phyloP scores from a whole-genome alignment of 2,888 invertebrate species.

The Hypena proboscidalis region DNA sequence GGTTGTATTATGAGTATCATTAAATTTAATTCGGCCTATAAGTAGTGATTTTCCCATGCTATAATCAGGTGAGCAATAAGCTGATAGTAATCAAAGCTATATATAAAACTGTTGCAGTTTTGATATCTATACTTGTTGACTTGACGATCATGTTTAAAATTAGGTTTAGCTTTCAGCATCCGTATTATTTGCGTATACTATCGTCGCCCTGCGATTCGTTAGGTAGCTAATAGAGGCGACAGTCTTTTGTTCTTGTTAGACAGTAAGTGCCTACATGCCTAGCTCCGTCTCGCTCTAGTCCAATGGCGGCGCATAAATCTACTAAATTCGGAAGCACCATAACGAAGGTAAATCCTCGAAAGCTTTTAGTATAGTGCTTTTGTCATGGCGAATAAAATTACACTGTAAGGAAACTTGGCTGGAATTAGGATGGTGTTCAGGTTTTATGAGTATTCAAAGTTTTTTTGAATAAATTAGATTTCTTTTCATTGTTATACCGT shows the following conservation, averaged over 20 bases:
- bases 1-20: no score
- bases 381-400: conserved; percentile 34
- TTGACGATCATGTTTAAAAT: no score
- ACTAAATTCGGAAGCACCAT: conserved; percentile 37
- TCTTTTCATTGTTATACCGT: no score
- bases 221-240: conserved; percentile 75
- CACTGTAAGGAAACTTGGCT: conserved; percentile 29
- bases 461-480: no score
- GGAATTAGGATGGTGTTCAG: conserved; percentile 7
- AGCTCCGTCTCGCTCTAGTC: conserved; percentile 51
- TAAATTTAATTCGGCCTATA: no score
- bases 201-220: conserved; percentile 56
- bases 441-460: no score
- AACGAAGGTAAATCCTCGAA: conserved; percentile 43
- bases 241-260: conserved; percentile 76
- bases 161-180: not conserved
- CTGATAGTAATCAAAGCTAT: no score
- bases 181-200: conserved; percentile 51
- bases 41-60: no score
- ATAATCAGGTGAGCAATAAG: no score
- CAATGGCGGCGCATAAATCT: conserved; percentile 51
- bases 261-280: conserved; percentile 58
- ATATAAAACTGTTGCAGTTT: no score
- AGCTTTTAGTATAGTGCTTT: conserved; percentile 44
- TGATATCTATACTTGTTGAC: no score